phyloP scores from a whole-genome alignment of 1,140 invertebrate genomes.

The Saccostrea glomerata region DNA sequence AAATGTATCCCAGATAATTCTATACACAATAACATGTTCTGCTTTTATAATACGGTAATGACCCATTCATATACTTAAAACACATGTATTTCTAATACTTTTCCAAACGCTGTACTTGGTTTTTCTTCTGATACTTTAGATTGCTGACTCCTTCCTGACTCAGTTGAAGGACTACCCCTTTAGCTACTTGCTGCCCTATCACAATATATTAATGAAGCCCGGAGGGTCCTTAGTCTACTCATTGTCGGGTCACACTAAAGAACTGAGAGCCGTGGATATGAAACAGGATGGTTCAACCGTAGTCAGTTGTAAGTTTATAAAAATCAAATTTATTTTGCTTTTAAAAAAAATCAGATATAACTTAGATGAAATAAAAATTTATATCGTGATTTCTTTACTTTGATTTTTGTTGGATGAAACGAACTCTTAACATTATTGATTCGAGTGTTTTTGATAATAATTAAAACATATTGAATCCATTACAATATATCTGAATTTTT shows the following conservation, averaged over 20 bases:
- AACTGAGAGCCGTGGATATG: background rate
- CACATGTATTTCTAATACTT: too few species aligned
- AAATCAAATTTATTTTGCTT: too few species aligned
- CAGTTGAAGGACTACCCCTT: constrained; percentile 17
- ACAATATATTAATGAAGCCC: background rate
- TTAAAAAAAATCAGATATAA: too few species aligned
- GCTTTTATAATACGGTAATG: too few species aligned
- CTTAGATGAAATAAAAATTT: too few species aligned
- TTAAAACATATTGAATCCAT: background rate
- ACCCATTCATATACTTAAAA: too few species aligned
- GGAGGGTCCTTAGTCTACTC: constrained; percentile 12
- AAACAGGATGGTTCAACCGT: background rate
- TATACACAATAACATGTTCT: too few species aligned
- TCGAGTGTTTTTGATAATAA: too few species aligned
- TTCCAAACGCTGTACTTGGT: background rate
- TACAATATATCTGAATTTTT: background rate
- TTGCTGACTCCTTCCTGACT: background rate
- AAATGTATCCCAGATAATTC: too few species aligned
- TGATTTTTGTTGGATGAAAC: too few species aligned
- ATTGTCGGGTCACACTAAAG: background rate
- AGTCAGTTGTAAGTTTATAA: background rate
- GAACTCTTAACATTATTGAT: too few species aligned
- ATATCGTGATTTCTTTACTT: too few species aligned
- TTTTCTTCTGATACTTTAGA: background rate
- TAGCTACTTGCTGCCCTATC: background rate